Conservation (phyloP, 1,140 invertebrate genomes). For the Chironomus striatipennis region DNA sequence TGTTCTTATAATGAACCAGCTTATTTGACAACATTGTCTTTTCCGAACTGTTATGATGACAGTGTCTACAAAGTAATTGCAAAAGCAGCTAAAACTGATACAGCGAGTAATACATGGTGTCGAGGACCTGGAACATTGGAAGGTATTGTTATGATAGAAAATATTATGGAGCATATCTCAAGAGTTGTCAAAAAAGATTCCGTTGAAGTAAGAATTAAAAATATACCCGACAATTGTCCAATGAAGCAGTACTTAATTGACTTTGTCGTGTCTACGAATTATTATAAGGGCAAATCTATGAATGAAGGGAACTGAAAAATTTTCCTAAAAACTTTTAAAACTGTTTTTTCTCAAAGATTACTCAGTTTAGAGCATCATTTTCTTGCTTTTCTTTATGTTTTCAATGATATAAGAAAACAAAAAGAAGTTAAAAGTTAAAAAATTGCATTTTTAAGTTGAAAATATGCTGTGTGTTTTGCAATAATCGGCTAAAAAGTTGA, state of each 20-base stretch:
- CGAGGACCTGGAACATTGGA: conserved; percentile 41
- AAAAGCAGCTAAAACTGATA: conserved; percentile 47
- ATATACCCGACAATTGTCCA: neutral
- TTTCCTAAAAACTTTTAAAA: too few species aligned
- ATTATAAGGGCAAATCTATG: too few species aligned
- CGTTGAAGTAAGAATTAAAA: conserved; percentile 6
- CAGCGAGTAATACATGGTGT: conserved; percentile 47
- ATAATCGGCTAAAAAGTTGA: too few species aligned
- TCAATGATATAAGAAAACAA: too few species aligned
- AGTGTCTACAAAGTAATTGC: conserved; percentile 45
- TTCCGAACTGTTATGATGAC: conserved; percentile 42
- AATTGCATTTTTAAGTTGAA: too few species aligned
- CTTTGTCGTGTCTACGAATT: conserved; percentile 38
- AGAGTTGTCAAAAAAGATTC: conserved; percentile 24
- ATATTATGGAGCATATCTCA: conserved; percentile 26
- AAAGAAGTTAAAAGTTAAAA: too few species aligned
- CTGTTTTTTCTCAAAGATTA: too few species aligned
- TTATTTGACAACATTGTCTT: neutral
- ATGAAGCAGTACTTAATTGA: neutral
- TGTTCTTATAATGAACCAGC: conserved; percentile 41
- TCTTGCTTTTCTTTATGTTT: too few species aligned
- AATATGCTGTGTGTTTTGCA: too few species aligned
- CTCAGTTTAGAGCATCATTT: too few species aligned
- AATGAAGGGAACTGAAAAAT: too few species aligned
- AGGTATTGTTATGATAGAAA: conserved; percentile 36